Evolutionary conservation across 2,113 vertebrate genomes (phyloP).

Genomic region (Pantherophis guttatus): DNA sequence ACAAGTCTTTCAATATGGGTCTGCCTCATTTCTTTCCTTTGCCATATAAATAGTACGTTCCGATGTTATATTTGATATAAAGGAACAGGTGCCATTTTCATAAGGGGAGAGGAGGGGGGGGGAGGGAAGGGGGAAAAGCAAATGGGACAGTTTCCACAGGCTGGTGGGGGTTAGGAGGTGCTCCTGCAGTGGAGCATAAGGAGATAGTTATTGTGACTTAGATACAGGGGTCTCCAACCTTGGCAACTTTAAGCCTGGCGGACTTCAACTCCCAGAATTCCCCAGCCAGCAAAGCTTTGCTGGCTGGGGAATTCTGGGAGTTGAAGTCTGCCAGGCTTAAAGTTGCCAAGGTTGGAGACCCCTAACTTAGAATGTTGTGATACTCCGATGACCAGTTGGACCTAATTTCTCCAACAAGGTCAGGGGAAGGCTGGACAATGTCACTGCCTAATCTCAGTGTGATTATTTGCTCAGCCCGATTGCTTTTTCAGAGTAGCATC

Average conservation of each 20-base stretch:
- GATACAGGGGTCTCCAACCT: too few species aligned
- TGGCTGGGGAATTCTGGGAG: too few species aligned
- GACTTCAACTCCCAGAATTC: too few species aligned
- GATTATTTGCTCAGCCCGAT: background rate
- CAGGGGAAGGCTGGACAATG: background rate
- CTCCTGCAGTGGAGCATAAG: background rate
- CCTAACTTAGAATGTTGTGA: background rate
- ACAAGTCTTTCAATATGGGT: conserved; percentile 3
- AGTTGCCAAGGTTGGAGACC: too few species aligned
- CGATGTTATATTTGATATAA: background rate
- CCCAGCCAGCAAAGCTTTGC: too few species aligned
- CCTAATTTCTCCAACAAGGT: background rate
- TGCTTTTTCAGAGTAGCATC: background rate
- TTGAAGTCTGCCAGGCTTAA: too few species aligned
- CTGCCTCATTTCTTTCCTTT: conserved; percentile 10
- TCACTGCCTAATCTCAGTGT: background rate
- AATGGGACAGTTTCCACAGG: background rate
- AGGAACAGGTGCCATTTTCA: conserved; percentile 22
- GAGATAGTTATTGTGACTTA: background rate
- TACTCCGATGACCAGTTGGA: background rate
- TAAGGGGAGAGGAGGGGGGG: background rate
- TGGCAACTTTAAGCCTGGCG: too few species aligned
- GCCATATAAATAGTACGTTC: conserved; percentile 17
- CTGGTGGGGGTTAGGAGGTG: background rate
- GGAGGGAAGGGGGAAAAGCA: background rate